Evolutionary conservation across 1,140 invertebrate species (phyloP), one percentile per base, ranked within the genome.

Genomic region (Drosophila ercepeae): DNA sequence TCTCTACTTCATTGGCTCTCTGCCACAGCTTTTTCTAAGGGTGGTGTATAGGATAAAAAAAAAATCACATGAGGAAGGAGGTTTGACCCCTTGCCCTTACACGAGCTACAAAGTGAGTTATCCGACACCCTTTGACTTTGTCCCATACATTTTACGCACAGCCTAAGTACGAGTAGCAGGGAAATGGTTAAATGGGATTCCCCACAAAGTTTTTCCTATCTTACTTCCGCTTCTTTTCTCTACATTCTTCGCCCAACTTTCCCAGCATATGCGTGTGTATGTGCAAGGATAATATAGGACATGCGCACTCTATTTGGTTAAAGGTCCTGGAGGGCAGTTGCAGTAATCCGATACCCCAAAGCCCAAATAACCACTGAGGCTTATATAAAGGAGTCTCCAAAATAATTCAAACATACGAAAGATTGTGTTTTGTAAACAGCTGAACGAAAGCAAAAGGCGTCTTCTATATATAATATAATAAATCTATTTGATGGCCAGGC

Each of bases 261-360:
- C 9, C 21, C 42, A 55, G 7, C 53, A 50, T 54, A 41, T 65
- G 48, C 25, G 46, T 65, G 51, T 59, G 44, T 74, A 58, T 78
- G 68, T 77, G 55, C 55, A 53, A 44, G 70, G 8, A 39, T 50
- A 48, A 78, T 74, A 55, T 67, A 84, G 81, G 81, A 88, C 81
- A 86, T 86, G 81, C 81, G 81, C 81, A 86, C 52, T 74, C 34
- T 69, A 74, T 67, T 81, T 54, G 77, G 61, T 61, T 64, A 75
- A 55, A 53, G 57, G 67, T 67, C 59, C 82, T 58, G 55, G 59
- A 50, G 51, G 49, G 34, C 68, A 70, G 57, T 59, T 81, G 76
- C 81, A 88, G 44, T 58, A 48, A 54, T 48, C 65, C 34, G 19
- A 51, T 18, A 41, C 55, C 50, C 32, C 11, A 42, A 58, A 49